Evolutionary conservation across 1,140 invertebrate genomes (phyloP), one percentile per base, ranked within the genome.

Genomic region (Drosophila persimilis): DNA sequence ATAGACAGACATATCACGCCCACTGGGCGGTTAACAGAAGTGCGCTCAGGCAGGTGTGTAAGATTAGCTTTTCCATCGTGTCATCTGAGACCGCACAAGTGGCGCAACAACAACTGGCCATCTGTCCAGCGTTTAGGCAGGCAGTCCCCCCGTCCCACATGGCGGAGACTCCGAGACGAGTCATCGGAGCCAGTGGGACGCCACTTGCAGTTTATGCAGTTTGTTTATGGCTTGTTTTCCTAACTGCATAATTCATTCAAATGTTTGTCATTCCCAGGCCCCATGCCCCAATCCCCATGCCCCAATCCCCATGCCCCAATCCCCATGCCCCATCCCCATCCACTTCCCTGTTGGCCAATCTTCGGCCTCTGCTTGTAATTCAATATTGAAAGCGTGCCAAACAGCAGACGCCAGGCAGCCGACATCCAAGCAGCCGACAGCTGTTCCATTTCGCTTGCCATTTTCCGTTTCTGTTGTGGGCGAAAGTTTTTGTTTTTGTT

Each of bases 311-410:
- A 45, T 17, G 0, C 17, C 15, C 46, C n/a, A n/a, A n/a, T n/a
- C n/a, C 11, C 46, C 22, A 51, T 11, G 53, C 58, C 20, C 31
- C 41, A 45, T 17, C 17, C 15, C 46, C 59, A 64, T 48, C 63
- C 50, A 47, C 52, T 47, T 84, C 72, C 52, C 58, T 56, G 50
- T 78, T 63, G 65, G 48, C 59, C 63, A 75, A 60, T 79, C 76
- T 47, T 48, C 47, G n/a, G 20, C 22, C 54, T 66, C 61, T 51
- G 63, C 60, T 71, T 63, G 81, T 74, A 85, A 85, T 85, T 86
- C 74, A 59, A 85, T 80, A 85, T 86, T 85, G 81, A 81, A 86
- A 85, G 81, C 81, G 81, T 85, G 81, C 81, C 81, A 86, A 62
- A 80, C 35, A 39, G 35, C 11, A 39, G 35, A 17, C 65, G 46